Base-by-base conservation (phyloP, 2,113 vertebrate genomes). In the Phalacrocorax aristotelis region DNA sequence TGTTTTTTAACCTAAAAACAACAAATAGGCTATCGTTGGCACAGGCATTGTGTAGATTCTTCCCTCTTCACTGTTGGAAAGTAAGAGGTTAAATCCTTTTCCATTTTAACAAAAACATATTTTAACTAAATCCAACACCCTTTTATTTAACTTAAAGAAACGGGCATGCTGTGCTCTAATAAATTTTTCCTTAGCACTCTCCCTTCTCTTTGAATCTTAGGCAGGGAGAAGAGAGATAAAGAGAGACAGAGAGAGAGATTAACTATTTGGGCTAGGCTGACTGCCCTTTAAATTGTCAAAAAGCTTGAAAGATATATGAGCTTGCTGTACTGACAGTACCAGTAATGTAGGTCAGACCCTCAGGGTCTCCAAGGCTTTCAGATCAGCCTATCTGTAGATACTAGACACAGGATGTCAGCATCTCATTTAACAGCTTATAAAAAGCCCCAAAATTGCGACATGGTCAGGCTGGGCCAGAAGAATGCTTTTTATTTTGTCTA, bases 181-280 rank as follows among this genome's bases (percentile, higher is more conserved):
- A 98, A 96, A 96, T 96, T 95, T 95, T 95, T 94, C 76, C 90
- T 96, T 97, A 96, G 95, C 68, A 16, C 76, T 79, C 48, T 94
- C 60, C 25, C 75, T 97, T 91, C 52, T 89, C 93, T 98, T 97
- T 97, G 95, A 97, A 44, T 92, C 55, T 87, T 87, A 48, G n/a
- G 25, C 52, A 69, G 65, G 81, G 93, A 69, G 25, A 34, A 65
- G 25, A 77, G 51, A 52, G 19, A 34, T 20, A 79, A 13, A 76
- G 12, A 68, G 19, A 82, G 15, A 46, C 15, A 83, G 25, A 60
- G 22, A 51, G 12, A 64, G 68, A 86, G n/a, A 97, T 96, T 81
- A 98, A 97, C 87, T 89, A 51, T 77, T 66, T 96, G 94, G 94
- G 91, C 91, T 89, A 84, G 87, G 87, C 87, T 95, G 71, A 89